Evolutionary conservation across 2,113 vertebrate genomes (phyloP).

Genomic region (Lota lota): DNA sequence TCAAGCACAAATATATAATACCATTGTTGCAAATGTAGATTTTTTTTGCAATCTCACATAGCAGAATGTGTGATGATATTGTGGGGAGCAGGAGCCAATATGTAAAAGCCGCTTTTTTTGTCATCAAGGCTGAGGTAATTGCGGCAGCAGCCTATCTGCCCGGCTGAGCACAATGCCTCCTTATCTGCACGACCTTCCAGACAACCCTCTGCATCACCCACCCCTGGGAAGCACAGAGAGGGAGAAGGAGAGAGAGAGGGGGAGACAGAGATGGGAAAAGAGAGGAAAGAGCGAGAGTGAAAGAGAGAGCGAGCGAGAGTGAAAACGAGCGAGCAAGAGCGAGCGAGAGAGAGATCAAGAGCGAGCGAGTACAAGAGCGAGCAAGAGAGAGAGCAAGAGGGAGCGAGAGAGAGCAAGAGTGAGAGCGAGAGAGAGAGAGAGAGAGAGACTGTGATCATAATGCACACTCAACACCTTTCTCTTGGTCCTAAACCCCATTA

Average conservation of each 20-base stretch:
- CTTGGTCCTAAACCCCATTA: constrained; percentile 7
- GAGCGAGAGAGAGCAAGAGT: too few species aligned
- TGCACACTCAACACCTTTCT: constrained; percentile 20
- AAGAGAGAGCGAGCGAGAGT: constrained; percentile 8
- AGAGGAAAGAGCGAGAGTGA: too few species aligned
- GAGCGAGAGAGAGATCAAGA: too few species aligned
- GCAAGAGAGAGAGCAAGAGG: too few species aligned
- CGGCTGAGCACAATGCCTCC: constrained; percentile 41
- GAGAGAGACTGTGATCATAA: not conserved
- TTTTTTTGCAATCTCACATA: too few species aligned
- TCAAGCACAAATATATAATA: too few species aligned
- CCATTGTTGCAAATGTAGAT: too few species aligned
- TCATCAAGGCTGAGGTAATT: constrained; percentile 47
- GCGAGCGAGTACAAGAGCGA: too few species aligned
- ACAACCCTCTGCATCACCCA: constrained; percentile 33
- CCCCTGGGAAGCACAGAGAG: constrained; percentile 22
- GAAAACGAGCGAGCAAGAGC: not conserved
- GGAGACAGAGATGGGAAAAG: not conserved
- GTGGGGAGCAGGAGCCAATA: constrained; percentile 19
- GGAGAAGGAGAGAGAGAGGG: constrained; percentile 14
- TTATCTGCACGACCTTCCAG: constrained; percentile 68
- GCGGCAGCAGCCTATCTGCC: constrained; percentile 41
- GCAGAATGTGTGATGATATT: too few species aligned
- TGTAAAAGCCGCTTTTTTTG: constrained; percentile 38
- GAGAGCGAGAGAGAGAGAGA: constrained; percentile 1